Base-by-base conservation (phyloP, 2,797 vertebrate genomes). In the Eupleurogrammus muticus region DNA sequence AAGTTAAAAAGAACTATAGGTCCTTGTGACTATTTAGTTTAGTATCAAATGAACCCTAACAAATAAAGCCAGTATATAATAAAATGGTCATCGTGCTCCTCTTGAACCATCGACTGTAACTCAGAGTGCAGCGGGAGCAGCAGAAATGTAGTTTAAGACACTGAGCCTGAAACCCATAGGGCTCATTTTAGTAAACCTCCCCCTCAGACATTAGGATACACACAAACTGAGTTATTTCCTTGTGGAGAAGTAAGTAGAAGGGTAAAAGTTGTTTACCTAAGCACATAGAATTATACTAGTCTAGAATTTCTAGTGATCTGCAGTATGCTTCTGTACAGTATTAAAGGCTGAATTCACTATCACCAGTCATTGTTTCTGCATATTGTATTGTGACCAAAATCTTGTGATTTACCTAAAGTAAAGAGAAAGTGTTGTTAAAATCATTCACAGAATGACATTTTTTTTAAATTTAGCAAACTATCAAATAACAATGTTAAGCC, bases 151-250 rank as follows among this genome's bases (percentile, higher is more conserved):
- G 7, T 36, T 20, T 36, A 70, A 74, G 36, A 42, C 42, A 42
- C n/a, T 6, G 20, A 28, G 32, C 19, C 32, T 19, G 14, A 10
- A 59, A 28, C 23, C 38, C 14, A 40, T 50, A 38, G 8, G 13
- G 28, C 51, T 40, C 9, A 34, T 49, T 35, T 48, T 44, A 64
- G 55, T 70, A 47, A 64, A 59, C 24, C 34, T 38, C 11, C 2
- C 3, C 44, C 32, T 56, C n/a, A 17, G 35, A 54, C 46, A 38
- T 19, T 46, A 6, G 35, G 0, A 56, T 20, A 28, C 9, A 58
- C 13, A 63, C 28, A 53, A 69, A 40, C 17, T 47, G 47, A 50
- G 32, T 21, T 2, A 14, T 21, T 23, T 61, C 6, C 52, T 34
- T 38, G 47, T 24, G 28, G 16, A 42, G 51, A 49, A 3, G 11